A percentile compares a stretch with the other conserved stretches of the same genome.
Conservation (phyloP, 2,797 vertebrate genomes). For the Botia almorhae region DNA sequence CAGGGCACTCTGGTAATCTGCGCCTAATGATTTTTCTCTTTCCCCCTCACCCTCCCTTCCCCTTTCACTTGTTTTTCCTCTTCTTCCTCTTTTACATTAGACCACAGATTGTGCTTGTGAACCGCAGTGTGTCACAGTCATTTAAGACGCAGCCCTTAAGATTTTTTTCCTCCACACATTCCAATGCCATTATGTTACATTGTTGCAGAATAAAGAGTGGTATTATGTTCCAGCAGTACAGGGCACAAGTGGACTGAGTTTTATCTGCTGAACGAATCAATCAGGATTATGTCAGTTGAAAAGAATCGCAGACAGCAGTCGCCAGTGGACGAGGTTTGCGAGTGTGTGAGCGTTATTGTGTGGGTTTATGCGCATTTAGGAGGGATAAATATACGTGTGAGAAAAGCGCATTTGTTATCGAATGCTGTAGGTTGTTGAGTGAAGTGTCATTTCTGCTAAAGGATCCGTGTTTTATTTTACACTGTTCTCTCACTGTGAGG, state of each 20-base stretch:
- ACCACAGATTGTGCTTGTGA: constrained; percentile 84
- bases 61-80: constrained; percentile 40
- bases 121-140: constrained; percentile 89
- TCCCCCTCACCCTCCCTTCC: constrained; percentile 45
- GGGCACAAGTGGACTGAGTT: constrained; percentile 99
- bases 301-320: constrained; percentile 94
- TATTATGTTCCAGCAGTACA: constrained; percentile 99
- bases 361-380: constrained; percentile 49
- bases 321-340: constrained; percentile 77
- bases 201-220: constrained; percentile 97
- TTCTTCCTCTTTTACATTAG: constrained; percentile 67
- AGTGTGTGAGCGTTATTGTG: constrained; percentile 33
- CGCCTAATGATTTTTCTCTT: constrained; percentile 83
- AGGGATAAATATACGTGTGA: constrained; percentile 54
- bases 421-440: constrained; percentile 83
- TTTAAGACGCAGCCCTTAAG: constrained; percentile 92
- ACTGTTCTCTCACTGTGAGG: constrained; percentile 66
- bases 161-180: constrained; percentile 84
- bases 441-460: constrained; percentile 81
- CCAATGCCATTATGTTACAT: constrained; percentile 98
- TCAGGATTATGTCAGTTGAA: constrained; percentile 99
- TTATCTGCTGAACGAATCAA: constrained; percentile 99
- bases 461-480: constrained; percentile 57
- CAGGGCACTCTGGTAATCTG: constrained; percentile 85
- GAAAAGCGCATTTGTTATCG: constrained; percentile 85